These are phyloP conservation scores for Anguilla rostrata DNA, from an alignment of 2,113 vertebrate genomes.

Conservation along the genomic window DNA sequence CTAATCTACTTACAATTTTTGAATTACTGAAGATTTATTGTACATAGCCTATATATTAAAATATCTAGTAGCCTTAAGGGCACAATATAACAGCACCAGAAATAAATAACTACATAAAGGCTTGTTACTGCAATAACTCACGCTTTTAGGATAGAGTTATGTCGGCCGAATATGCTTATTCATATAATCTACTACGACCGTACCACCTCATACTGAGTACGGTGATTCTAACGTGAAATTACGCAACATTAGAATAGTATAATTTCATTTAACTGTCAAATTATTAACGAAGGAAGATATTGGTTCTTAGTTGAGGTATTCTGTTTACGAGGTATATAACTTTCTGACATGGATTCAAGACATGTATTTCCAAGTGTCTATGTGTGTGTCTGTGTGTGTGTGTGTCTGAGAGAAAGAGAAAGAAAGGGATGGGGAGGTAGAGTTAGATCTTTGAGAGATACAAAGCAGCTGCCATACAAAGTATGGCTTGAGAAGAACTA, in stretches of 20 bases:
- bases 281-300: background rate
- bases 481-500: too few relatives aligned
- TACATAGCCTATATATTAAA: background rate
- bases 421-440: background rate
- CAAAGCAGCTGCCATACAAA: background rate
- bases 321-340: background rate
- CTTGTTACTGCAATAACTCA: too few relatives aligned
- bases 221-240: background rate
- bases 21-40: background rate
- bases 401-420: background rate
- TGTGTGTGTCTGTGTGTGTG: background rate
- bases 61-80: background rate
- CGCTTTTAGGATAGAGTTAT: background rate
- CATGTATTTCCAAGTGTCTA: too few relatives aligned
- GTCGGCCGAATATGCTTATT: background rate
- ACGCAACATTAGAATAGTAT: background rate
- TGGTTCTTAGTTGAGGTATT: too few relatives aligned
- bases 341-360: too few relatives aligned
- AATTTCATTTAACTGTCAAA: background rate
- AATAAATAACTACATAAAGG: too few relatives aligned
- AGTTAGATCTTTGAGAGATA: conserved; percentile 8
- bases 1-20: background rate
- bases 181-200: too few relatives aligned
- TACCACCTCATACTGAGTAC: too few relatives aligned
- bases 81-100: too few relatives aligned